Percentiles rank a stretch among this genome's conserved stretches.
Conservation (phyloP, 2,797 vertebrate species). For the Cephalopachus bancanus region DNA sequence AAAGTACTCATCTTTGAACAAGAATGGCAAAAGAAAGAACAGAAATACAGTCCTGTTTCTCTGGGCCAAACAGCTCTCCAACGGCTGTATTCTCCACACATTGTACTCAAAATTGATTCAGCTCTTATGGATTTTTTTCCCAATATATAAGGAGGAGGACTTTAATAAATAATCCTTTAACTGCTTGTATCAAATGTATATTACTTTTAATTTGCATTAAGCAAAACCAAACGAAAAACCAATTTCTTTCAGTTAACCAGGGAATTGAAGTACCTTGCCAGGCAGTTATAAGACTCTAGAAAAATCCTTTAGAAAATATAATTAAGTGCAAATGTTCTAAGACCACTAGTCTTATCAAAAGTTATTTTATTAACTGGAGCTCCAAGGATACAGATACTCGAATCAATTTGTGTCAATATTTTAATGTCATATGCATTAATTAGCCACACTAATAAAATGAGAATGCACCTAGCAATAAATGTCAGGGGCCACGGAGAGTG, state of each 20-base stretch:
- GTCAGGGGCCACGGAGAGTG: background rate
- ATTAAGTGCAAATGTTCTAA: slow-evolving; percentile 79
- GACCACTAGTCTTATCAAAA: slow-evolving; percentile 74
- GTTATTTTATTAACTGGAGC: slow-evolving; percentile 77
- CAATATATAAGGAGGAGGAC: slow-evolving; percentile 55
- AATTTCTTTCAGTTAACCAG: slow-evolving; percentile 75
- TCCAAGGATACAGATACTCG: slow-evolving; percentile 60
- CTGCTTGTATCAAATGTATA: slow-evolving; percentile 80
- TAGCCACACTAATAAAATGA: slow-evolving; percentile 55
- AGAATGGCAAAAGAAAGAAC: background rate
- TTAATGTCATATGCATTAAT: slow-evolving; percentile 58
- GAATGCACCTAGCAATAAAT: background rate
- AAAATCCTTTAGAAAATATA: slow-evolving; percentile 79
- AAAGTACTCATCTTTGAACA: background rate
- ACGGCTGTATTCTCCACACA: background rate
- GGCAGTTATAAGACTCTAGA: slow-evolving; percentile 76
- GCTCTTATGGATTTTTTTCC: slow-evolving; percentile 16
- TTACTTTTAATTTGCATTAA: slow-evolving; percentile 84
- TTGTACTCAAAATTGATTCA: slow-evolving; percentile 57
- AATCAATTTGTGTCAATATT: slow-evolving; percentile 61
- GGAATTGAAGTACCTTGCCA: slow-evolving; percentile 75
- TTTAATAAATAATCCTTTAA: slow-evolving; percentile 83
- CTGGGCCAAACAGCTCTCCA: background rate
- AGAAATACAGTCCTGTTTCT: background rate
- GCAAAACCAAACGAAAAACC: slow-evolving; percentile 82